Percentiles rank a stretch among this genome's conserved stretches.
Evolutionary conservation across 2,888 invertebrate genomes (phyloP).

Genomic region (Itoplectis maculator): DNA sequence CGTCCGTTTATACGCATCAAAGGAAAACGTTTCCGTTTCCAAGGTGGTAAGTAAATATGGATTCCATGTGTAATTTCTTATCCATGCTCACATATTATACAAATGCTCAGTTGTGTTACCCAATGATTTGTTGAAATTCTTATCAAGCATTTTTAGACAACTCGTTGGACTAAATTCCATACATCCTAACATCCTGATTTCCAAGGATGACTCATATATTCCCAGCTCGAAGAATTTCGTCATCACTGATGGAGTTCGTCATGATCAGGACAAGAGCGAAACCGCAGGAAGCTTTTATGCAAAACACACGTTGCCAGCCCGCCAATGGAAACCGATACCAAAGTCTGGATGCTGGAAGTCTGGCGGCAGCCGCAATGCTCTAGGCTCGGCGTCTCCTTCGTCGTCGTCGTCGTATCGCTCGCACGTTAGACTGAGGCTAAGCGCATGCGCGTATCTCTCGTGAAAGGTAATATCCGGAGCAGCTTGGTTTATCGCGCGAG

Average conservation of each 20-base stretch:
- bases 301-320: conserved; percentile 11
- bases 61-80: no score
- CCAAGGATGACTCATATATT: not conserved
- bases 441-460: conserved; percentile 55
- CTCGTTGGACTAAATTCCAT: no score
- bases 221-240: not conserved
- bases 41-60: no score
- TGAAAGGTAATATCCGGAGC: conserved; percentile 70
- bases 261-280: not conserved
- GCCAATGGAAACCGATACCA: conserved; percentile 44
- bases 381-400: conserved; percentile 25
- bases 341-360: no score
- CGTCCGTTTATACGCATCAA: not conserved
- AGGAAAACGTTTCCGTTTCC: not conserved
- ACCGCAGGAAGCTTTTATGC: not conserved
- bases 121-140: no score
- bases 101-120: no score
- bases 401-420: conserved; percentile 36
- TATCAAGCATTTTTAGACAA: no score
- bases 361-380: conserved; percentile 27
- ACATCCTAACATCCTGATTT: not conserved
- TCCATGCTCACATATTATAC: no score
- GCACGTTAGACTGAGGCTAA: conserved; percentile 45
- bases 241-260: not conserved
- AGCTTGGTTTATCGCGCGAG: conserved; percentile 75